Percentiles rank a stretch among this genome's conserved stretches.
Evolutionary conservation across 2,888 invertebrate species (phyloP).

Genomic region (Pseudococcus viburni): DNA sequence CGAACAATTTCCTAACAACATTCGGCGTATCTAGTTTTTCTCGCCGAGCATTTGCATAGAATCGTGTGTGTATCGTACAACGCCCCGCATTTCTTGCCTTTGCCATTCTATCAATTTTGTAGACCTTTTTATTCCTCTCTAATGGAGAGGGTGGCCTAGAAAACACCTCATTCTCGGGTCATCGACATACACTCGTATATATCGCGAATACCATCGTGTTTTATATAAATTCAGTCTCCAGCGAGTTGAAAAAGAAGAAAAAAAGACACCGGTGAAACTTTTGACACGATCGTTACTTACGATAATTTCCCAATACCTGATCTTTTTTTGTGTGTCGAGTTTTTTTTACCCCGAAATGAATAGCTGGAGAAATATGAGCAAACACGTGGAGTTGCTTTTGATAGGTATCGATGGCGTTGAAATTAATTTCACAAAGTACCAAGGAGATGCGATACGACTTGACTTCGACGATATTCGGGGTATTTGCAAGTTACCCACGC

Average conservation of each 20-base stretch:
- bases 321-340: background rate
- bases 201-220: background rate
- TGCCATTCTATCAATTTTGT: background rate
- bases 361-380: background rate
- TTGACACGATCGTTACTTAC: background rate
- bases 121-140: background rate
- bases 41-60: background rate
- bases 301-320: background rate
- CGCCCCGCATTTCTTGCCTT: background rate
- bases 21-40: background rate
- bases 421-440: background rate
- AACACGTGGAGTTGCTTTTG: background rate
- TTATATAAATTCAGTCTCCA: background rate
- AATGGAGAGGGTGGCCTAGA: background rate
- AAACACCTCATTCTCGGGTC: background rate
- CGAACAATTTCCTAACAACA: slow-evolving; percentile 4
- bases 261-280: background rate
- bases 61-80: background rate
- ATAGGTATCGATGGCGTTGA: background rate
- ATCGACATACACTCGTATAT: background rate
- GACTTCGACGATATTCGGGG: background rate
- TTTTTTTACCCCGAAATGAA: background rate
- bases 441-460: background rate
- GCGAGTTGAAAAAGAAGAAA: background rate
- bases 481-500: background rate